A percentile compares a stretch with the other conserved stretches of the same genome.
Evolutionary conservation across 2,797 vertebrate genomes (phyloP).

Genomic region (Enteromius unitaeniatus): DNA sequence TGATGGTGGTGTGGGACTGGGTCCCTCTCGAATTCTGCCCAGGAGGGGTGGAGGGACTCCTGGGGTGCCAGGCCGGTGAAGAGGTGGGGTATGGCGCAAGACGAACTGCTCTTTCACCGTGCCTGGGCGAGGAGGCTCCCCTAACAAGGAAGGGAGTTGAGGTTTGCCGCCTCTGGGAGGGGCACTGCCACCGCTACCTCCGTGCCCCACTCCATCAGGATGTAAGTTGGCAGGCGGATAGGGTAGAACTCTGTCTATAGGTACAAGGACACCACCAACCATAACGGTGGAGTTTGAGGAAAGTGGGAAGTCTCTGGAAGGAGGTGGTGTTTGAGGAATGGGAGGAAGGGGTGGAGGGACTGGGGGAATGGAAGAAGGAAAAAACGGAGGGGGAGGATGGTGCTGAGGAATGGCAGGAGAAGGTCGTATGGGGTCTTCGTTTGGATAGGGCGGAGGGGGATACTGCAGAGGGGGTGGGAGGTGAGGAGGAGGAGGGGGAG

Average conservation of each 20-base stretch:
- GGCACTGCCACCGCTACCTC: constrained; percentile 61
- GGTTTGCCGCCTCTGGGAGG: constrained; percentile 49
- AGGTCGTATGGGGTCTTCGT: constrained; percentile 40
- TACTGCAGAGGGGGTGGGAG: constrained; percentile 72
- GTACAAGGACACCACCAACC: constrained; percentile 79
- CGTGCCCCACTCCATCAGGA: constrained; percentile 62
- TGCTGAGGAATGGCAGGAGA: constrained; percentile 62
- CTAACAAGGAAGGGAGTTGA: constrained; percentile 69
- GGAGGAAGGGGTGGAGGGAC: constrained; percentile 68
- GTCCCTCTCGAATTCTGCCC: constrained; percentile 79
- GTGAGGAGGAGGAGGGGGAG: constrained; percentile 63
- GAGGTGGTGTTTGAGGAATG: constrained; percentile 58
- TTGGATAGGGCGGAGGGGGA: constrained; percentile 65
- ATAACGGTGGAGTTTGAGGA: constrained; percentile 74
- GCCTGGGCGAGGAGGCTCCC: constrained; percentile 82
- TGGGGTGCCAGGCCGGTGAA: constrained; percentile 78
- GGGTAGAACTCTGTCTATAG: constrained; percentile 72
- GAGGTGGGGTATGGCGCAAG: constrained; percentile 75
- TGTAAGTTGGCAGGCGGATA: constrained; percentile 65
- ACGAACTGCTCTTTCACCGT: constrained; percentile 86
- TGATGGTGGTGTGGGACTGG: constrained; percentile 72
- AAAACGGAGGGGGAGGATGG: constrained; percentile 70
- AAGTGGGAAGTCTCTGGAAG: constrained; percentile 58
- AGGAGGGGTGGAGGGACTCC: constrained; percentile 78
- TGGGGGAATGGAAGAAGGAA: constrained; percentile 53